phyloP scores from a whole-genome alignment of 2,888 invertebrate genomes.

The Agrotis puta region DNA sequence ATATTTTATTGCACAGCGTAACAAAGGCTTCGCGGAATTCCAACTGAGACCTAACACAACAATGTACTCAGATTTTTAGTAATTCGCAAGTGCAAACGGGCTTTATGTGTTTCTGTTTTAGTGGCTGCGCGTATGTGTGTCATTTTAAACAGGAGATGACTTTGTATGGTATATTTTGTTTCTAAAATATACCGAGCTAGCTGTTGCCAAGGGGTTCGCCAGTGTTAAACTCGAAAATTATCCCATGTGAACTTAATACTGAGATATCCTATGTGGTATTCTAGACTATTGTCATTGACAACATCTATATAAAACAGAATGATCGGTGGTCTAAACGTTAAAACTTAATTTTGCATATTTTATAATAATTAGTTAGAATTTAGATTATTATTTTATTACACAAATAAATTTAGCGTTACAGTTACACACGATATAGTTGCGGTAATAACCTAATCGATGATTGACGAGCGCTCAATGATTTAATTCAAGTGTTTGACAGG shows the following conservation, averaged over 20 bases:
- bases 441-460: slow-evolving; percentile 41
- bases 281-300: no score
- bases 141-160: slow-evolving; percentile 31
- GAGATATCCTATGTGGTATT: no score
- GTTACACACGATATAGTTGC: slow-evolving; percentile 4
- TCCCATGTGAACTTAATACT: no score
- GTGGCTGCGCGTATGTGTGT: slow-evolving; percentile 54
- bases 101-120: slow-evolving; percentile 74
- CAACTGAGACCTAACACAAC: slow-evolving; percentile 80
- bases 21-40: slow-evolving; percentile 79
- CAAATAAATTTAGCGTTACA: background rate
- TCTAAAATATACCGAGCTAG: background rate
- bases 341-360: no score
- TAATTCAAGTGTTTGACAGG: slow-evolving; percentile 64
- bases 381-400: background rate
- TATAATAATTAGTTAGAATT: no score
- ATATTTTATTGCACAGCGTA: slow-evolving; percentile 85
- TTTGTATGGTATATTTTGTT: slow-evolving; percentile 9
- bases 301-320: no score
- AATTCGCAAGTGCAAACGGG: slow-evolving; percentile 78
- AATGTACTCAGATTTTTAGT: slow-evolving; percentile 86
- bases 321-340: no score
- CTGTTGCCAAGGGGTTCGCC: no score
- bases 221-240: no score
- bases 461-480: slow-evolving; percentile 56